Evolutionary conservation across 2,888 invertebrate genomes (phyloP).

Genomic region (Cosmia pyralina): DNA sequence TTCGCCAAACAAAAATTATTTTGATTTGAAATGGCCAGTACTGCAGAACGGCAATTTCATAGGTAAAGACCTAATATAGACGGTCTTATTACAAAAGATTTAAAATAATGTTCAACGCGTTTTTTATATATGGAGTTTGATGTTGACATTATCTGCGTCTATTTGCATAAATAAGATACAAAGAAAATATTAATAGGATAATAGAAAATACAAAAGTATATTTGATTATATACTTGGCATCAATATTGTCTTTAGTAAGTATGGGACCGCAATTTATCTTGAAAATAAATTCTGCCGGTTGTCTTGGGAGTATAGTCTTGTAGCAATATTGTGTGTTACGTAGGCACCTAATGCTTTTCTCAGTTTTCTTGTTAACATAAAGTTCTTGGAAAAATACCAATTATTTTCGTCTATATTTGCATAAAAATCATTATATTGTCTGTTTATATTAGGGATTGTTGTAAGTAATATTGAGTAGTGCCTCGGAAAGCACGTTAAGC

Average conservation of each 20-base stretch:
- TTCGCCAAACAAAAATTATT: too few relatives aligned
- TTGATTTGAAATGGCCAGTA: too few relatives aligned
- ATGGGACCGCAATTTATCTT: conserved; percentile 19
- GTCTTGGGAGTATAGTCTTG: conserved; percentile 6
- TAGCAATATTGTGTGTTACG: conserved; percentile 7
- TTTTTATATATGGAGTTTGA: too few relatives aligned
- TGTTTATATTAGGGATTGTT: neutral
- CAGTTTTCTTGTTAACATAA: neutral
- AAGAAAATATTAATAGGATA: neutral
- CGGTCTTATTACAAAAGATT: too few relatives aligned
- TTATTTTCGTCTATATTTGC: conserved; percentile 20
- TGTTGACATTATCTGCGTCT: neutral
- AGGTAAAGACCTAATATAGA: too few relatives aligned
- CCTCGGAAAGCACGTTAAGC: too few relatives aligned
- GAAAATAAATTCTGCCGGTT: neutral
- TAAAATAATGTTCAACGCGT: too few relatives aligned
- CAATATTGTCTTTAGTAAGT: conserved; percentile 14
- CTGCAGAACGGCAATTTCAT: too few relatives aligned
- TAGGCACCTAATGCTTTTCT: neutral
- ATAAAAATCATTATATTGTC: neutral
- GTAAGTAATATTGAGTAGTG: too few relatives aligned
- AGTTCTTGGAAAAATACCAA: neutral
- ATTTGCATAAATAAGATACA: conserved; percentile 5
- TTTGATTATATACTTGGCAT: conserved; percentile 12
- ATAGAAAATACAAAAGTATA: conserved; percentile 5